Evolutionary conservation across 2,888 invertebrate genomes (phyloP).

Genomic region (Pseudoips prasinana): DNA sequence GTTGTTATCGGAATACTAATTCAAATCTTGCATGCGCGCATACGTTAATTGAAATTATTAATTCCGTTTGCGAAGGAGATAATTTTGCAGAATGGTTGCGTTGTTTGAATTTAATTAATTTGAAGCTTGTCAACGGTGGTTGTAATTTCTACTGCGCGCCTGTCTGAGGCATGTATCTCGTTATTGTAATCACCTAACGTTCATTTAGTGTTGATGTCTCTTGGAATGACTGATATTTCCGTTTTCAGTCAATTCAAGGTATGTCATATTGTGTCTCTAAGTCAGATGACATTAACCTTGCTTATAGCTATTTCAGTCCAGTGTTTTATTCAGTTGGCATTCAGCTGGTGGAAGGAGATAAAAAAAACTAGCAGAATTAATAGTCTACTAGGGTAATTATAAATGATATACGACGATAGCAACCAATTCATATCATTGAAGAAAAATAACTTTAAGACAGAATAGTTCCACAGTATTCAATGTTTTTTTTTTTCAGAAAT

Average conservation of each 20-base stretch:
- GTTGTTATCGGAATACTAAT: conserved; percentile 38
- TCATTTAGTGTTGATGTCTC: conserved; percentile 47
- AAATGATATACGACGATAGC: no score
- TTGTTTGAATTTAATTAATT: conserved; percentile 80
- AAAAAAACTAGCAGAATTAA: no score
- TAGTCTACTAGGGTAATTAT: no score
- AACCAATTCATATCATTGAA: no score
- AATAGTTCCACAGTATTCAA: no score
- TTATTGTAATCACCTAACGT: conserved; percentile 64
- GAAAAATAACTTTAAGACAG: no score
- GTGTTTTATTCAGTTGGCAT: no score
- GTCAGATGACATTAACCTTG: no score
- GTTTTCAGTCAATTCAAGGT: conserved; percentile 14
- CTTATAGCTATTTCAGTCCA: no score
- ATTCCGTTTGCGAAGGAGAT: conserved; percentile 71
- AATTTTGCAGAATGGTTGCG: conserved; percentile 70
- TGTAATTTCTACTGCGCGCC: conserved; percentile 67
- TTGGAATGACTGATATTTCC: conserved; percentile 21
- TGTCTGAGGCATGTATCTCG: conserved; percentile 65
- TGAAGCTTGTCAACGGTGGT: conserved; percentile 73
- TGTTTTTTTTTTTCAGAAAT: no score
- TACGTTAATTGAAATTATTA: conserved; percentile 67
- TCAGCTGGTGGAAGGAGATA: no score
- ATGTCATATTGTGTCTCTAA: no score
- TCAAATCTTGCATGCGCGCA: conserved; percentile 44